Conservation (phyloP, 2,797 vertebrate genomes). For the Cirrhinus mrigala region DNA sequence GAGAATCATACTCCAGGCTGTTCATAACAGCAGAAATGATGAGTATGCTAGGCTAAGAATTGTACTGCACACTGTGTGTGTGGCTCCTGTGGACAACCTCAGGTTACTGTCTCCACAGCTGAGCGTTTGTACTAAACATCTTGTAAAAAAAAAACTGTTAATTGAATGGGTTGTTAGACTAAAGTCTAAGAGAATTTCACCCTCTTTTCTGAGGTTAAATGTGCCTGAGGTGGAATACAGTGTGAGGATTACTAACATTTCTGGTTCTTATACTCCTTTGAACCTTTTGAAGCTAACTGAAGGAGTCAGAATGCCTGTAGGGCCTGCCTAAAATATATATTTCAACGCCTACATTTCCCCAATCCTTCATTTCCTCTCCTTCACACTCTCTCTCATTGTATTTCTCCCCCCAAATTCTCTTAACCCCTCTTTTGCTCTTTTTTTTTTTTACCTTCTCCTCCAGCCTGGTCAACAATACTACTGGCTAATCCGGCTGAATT, state of each 20-base stretch:
- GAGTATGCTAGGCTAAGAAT: neutral
- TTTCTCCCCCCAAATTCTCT: neutral
- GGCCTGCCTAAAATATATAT: slow-evolving; percentile 59
- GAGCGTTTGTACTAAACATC: slow-evolving; percentile 1
- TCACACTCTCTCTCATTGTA: slow-evolving; percentile 22
- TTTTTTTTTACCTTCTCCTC: neutral
- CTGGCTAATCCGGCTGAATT: slow-evolving; percentile 21
- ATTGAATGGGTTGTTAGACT: slow-evolving; percentile 26
- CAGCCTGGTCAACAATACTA: slow-evolving; percentile 17
- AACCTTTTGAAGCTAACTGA: slow-evolving; percentile 59
- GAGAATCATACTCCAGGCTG: neutral
- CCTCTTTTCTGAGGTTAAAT: slow-evolving; percentile 47
- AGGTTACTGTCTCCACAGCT: neutral
- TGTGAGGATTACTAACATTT: slow-evolving; percentile 53
- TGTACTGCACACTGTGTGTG: neutral
- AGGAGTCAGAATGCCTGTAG: slow-evolving; percentile 60
- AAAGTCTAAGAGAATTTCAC: slow-evolving; percentile 18
- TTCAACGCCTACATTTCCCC: slow-evolving; percentile 49
- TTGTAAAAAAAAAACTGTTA: neutral
- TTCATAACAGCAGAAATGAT: neutral
- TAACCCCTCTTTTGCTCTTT: neutral
- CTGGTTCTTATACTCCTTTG: slow-evolving; percentile 45
- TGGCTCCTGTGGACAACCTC: slow-evolving; percentile 9
- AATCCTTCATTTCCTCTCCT: slow-evolving; percentile 20
- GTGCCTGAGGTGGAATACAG: slow-evolving; percentile 51